Percentiles rank a stretch among this genome's conserved stretches.
Conservation (phyloP, 2,888 invertebrate species). For the Xylota segnis region DNA sequence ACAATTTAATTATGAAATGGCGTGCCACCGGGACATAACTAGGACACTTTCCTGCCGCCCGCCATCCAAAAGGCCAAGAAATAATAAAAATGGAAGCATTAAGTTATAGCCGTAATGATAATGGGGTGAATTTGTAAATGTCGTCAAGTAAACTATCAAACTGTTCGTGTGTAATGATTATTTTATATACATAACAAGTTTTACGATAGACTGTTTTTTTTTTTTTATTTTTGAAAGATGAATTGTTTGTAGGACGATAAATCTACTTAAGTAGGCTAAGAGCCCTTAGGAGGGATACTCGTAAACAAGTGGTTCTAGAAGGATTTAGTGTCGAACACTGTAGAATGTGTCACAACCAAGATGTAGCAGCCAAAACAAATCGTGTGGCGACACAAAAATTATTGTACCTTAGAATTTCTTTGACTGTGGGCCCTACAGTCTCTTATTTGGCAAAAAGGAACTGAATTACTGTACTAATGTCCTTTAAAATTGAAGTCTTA, state of each 20-base stretch:
- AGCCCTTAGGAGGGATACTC: neutral
- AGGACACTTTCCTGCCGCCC: conserved; percentile 44
- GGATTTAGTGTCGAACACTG: too few species aligned
- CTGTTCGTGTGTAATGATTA: conserved; percentile 48
- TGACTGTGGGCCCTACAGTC: too few species aligned
- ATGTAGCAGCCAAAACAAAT: too few species aligned
- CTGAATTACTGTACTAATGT: too few species aligned
- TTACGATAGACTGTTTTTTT: conserved; percentile 27
- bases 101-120: conserved; percentile 48
- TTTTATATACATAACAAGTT: conserved; percentile 19
- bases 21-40: conserved; percentile 64
- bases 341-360: too few species aligned
- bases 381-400: too few species aligned
- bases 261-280: neutral
- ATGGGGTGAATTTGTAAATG: conserved; percentile 43
- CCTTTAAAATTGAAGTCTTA: too few species aligned
- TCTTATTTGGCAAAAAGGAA: too few species aligned
- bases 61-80: conserved; percentile 3
- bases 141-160: conserved; percentile 34
- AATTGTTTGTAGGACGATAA: conserved; percentile 20
- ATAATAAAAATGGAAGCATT: conserved; percentile 51
- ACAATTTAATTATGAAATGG: conserved; percentile 72
- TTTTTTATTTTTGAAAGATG: conserved; percentile 4
- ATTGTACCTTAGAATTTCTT: too few species aligned
- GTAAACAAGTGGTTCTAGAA: neutral